Conservation (phyloP, 2,888 invertebrate species). For the Heliothis peltigera region DNA sequence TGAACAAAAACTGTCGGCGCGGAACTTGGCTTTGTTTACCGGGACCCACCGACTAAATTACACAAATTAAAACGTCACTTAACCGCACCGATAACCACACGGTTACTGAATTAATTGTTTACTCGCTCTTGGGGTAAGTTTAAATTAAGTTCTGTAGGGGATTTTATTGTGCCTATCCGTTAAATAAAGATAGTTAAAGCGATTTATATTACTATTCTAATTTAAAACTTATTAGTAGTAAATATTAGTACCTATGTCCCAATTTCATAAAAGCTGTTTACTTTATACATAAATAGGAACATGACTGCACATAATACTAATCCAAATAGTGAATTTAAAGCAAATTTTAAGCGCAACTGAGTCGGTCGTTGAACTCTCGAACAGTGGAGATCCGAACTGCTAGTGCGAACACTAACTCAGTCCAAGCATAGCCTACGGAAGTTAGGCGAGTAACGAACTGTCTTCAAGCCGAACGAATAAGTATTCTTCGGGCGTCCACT, state of each 20-base stretch:
- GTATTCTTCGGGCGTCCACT: conserved; percentile 52
- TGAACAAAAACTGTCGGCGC: conserved; percentile 44
- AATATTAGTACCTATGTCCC: too few relatives aligned
- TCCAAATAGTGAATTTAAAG: background rate
- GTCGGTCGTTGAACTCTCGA: conserved; percentile 10
- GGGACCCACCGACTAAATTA: conserved; percentile 40
- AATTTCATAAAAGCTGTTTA: too few relatives aligned
- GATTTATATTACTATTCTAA: too few relatives aligned
- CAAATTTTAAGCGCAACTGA: conserved; percentile 14
- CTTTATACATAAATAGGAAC: too few relatives aligned
- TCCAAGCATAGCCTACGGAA: conserved; percentile 28
- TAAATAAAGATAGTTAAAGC: conserved; percentile 11
- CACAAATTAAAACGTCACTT: conserved; percentile 59
- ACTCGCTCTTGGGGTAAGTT: conserved; percentile 45
- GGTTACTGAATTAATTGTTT: conserved; percentile 47
- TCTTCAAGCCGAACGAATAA: conserved; percentile 49
- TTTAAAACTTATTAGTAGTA: too few relatives aligned
- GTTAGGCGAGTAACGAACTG: conserved; percentile 56
- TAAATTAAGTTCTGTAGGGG: conserved; percentile 43
- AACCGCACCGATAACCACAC: conserved; percentile 47
- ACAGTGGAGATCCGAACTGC: conserved; percentile 18
- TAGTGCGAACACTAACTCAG: conserved; percentile 31
- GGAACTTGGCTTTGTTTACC: conserved; percentile 46
- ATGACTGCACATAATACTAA: background rate
- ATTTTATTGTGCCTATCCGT: conserved; percentile 27